These are phyloP conservation scores for Vanessa cardui DNA, from an alignment of 2,888 invertebrate species.

Conservation along the genomic window DNA sequence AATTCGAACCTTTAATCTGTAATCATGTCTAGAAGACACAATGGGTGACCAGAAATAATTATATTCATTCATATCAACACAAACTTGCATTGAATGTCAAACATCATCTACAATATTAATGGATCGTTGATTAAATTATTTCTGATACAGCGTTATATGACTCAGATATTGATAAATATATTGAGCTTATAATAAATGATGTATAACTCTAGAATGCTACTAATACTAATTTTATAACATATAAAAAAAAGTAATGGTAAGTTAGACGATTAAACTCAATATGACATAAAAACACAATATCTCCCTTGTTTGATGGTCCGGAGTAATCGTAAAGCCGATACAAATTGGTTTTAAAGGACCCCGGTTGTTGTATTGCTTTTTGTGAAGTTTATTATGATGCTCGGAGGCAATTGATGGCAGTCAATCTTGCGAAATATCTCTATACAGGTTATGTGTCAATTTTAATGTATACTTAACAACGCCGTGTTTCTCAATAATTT, in stretches of 20 bases:
- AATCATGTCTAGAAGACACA: slow-evolving; percentile 21
- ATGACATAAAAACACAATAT: slow-evolving; percentile 67
- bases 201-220: not conserved
- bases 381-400: slow-evolving; percentile 53
- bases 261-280: slow-evolving; percentile 72
- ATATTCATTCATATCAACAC: slow-evolving; percentile 5
- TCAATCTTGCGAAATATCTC: slow-evolving; percentile 29
- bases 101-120: not conserved
- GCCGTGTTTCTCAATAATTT: slow-evolving; percentile 22
- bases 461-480: slow-evolving; percentile 28
- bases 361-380: slow-evolving; percentile 31
- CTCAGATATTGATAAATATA: not conserved
- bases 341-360: slow-evolving; percentile 70
- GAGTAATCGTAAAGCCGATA: slow-evolving; percentile 68
- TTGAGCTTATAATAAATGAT: not conserved
- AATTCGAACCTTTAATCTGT: slow-evolving; percentile 29
- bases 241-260: slow-evolving; percentile 35
- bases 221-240: slow-evolving; percentile 15
- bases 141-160: not conserved
- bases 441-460: slow-evolving; percentile 20
- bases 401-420: slow-evolving; percentile 44
- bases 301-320: slow-evolving; percentile 71
- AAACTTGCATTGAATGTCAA: not conserved
- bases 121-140: not conserved
- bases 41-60: slow-evolving; percentile 23